Conservation (phyloP, 2,113 vertebrate genomes). For the Chaenogobius annularis region DNA sequence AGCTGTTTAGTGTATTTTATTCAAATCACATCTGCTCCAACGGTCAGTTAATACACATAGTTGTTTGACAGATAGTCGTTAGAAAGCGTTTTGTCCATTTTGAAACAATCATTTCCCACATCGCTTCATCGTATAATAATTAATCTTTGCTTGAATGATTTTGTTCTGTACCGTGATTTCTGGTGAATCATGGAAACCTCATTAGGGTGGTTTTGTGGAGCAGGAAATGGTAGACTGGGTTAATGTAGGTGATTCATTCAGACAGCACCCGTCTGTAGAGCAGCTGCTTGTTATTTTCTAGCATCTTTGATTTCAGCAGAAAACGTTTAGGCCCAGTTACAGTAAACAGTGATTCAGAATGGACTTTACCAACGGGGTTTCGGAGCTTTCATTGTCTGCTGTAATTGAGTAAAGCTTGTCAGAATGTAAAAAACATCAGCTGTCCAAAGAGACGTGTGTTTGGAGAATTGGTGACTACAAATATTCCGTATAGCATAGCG, state of each 20-base stretch:
- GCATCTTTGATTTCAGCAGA: neutral
- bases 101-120: neutral
- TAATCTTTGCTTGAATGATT: conserved; percentile 6
- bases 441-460: neutral
- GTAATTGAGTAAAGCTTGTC: neutral
- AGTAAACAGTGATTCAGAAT: neutral
- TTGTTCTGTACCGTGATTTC: conserved; percentile 7
- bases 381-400: neutral
- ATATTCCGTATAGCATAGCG: too few species aligned
- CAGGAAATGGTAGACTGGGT: conserved; percentile 9
- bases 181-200: conserved; percentile 24
- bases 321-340: neutral
- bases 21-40: neutral
- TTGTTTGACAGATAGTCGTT: conserved; percentile 1
- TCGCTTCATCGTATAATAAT: conserved; percentile 4
- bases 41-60: neutral
- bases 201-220: conserved; percentile 11
- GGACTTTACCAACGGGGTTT: neutral
- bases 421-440: neutral
- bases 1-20: neutral
- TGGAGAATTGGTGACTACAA: neutral
- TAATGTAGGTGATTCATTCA: conserved; percentile 9
- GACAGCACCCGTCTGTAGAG: neutral
- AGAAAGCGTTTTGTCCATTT: neutral
- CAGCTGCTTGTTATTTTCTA: neutral